A percentile compares a stretch with the other conserved stretches of the same genome.
Conservation (phyloP, 2,888 invertebrate species). For the Caenorhabditis macrosperma region DNA sequence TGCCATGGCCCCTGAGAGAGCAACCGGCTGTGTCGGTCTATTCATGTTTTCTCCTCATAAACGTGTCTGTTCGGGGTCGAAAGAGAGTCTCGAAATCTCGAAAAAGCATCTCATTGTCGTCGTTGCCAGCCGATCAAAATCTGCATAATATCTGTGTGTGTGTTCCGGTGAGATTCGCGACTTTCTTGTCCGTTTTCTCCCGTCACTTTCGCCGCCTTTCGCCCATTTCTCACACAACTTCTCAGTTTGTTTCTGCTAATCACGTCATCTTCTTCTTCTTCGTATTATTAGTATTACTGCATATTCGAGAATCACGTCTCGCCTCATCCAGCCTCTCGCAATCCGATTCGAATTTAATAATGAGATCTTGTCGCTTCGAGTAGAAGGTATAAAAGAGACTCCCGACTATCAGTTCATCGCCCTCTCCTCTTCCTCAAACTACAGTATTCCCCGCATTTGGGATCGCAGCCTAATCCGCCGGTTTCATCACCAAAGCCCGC, state of each 20-base stretch:
- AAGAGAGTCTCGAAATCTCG: conserved; percentile 49
- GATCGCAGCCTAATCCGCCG: conserved; percentile 2
- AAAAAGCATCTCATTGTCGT: conserved; percentile 54
- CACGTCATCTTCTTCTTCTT: conserved; percentile 26
- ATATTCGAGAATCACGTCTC: conserved; percentile 32
- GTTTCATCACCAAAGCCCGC: conserved; percentile 42
- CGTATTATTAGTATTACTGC: conserved; percentile 12
- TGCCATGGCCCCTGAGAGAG: too few relatives aligned
- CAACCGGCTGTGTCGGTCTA: too few relatives aligned
- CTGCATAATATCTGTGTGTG: conserved; percentile 47
- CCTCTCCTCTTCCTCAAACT: conserved; percentile 5
- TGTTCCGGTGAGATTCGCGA: conserved; percentile 46
- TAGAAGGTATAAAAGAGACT: conserved; percentile 27
- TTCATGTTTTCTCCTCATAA: conserved; percentile 24
- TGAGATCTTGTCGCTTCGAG: conserved; percentile 11
- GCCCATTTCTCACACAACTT: background rate
- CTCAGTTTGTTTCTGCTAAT: conserved; percentile 8
- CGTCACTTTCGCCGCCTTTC: conserved; percentile 2
- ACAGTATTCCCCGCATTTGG: conserved; percentile 11
- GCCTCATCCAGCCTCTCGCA: conserved; percentile 21
- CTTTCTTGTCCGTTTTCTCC: background rate
- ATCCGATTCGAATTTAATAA: conserved; percentile 21
- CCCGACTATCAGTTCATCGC: conserved; percentile 21
- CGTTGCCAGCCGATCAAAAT: conserved; percentile 23
- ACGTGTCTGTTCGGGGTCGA: conserved; percentile 37